phyloP scores from a whole-genome alignment of 2,797 vertebrate species.

The Pipistrellus pygmaeus region DNA sequence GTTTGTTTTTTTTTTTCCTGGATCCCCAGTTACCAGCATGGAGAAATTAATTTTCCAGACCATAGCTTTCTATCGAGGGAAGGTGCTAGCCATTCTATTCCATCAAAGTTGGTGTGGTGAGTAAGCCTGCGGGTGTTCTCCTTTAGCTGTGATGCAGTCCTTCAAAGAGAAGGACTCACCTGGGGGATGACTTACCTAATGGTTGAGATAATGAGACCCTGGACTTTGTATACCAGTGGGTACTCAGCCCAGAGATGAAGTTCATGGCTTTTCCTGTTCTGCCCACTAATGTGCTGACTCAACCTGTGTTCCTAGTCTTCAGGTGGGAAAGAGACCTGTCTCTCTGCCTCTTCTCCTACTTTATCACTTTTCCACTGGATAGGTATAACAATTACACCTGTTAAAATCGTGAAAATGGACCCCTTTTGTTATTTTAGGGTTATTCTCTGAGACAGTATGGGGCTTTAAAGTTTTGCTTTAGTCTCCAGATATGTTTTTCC shows the following conservation, averaged over 20 bases:
- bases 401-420: neutral
- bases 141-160: neutral
- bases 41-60: constrained; percentile 61
- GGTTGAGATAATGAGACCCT: neutral
- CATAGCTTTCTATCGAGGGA: neutral
- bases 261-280: neutral
- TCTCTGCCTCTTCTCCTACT: neutral
- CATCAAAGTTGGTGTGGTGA: neutral
- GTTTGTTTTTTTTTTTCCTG: neutral
- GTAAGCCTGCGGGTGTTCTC: fast-evolving
- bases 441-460: neutral
- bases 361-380: neutral
- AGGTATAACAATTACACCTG: neutral
- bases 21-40: neutral
- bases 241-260: neutral
- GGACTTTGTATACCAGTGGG: neutral
- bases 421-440: neutral
- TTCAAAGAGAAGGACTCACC: neutral
- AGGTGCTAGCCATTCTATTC: neutral
- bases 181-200: neutral
- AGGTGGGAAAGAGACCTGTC: neutral
- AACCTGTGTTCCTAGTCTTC: neutral
- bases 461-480: neutral
- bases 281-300: neutral
- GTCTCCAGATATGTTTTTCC: neutral